A percentile compares a stretch with the other conserved stretches of the same genome.
Evolutionary conservation across 2,888 invertebrate species (phyloP).

Genomic region (Drepana falcataria): DNA sequence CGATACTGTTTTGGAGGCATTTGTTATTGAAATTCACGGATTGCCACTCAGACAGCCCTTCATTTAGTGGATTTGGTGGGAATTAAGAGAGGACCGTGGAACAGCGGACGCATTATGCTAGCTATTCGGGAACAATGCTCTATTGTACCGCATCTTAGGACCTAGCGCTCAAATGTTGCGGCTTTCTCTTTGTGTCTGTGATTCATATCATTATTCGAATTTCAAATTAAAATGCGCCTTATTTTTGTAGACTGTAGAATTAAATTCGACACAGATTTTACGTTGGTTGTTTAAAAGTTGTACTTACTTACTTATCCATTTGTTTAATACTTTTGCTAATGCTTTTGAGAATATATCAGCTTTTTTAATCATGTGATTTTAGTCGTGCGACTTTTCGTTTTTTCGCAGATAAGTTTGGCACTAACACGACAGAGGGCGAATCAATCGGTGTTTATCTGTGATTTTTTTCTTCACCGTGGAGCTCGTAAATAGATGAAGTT

Average conservation of each 20-base stretch:
- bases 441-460: too few relatives aligned
- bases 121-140: conserved; percentile 57
- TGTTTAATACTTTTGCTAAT: too few relatives aligned
- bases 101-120: conserved; percentile 54
- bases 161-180: conserved; percentile 46
- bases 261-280: not conserved
- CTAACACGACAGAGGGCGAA: too few relatives aligned
- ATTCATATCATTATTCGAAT: conserved; percentile 25
- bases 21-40: conserved; percentile 57
- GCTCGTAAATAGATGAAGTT: too few relatives aligned
- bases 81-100: conserved; percentile 52
- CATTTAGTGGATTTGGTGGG: conserved; percentile 59
- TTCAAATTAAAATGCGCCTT: conserved; percentile 6
- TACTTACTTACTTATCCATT: too few relatives aligned
- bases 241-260: not conserved
- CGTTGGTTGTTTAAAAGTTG: too few relatives aligned
- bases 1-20: conserved; percentile 43
- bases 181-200: conserved; percentile 37
- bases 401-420: too few relatives aligned
- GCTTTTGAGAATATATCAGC: too few relatives aligned
- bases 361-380: too few relatives aligned
- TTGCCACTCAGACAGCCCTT: conserved; percentile 52
- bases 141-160: conserved; percentile 56
- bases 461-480: too few relatives aligned
- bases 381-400: too few relatives aligned